phyloP scores from a whole-genome alignment of 1,140 invertebrate species.

The Phenacoccus solenopsis region DNA sequence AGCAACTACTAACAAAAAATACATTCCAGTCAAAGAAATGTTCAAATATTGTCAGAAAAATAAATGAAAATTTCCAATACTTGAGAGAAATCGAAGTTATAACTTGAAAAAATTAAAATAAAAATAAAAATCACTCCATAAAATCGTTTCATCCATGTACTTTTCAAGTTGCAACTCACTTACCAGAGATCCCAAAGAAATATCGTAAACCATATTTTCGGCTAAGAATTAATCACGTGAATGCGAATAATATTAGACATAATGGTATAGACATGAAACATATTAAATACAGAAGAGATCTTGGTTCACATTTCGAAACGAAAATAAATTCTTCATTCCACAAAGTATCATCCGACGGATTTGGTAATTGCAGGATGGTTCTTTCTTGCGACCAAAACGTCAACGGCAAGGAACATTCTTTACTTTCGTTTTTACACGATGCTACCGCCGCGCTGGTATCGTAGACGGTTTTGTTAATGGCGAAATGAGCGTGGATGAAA shows the following conservation, averaged over 20 bases:
- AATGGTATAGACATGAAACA: constrained; percentile 56
- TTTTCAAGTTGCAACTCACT: too few species aligned
- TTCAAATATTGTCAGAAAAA: too few species aligned
- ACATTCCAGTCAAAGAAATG: too few species aligned
- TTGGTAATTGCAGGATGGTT: constrained; percentile 34
- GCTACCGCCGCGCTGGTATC: constrained; percentile 42
- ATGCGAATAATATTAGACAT: constrained; percentile 56
- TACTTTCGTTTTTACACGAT: constrained; percentile 41
- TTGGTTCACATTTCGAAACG: constrained; percentile 56
- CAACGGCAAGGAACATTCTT: constrained; percentile 47
- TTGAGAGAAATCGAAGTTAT: too few species aligned
- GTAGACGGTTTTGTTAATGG: constrained; percentile 54
- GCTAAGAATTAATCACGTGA: constrained; percentile 31
- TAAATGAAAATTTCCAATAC: too few species aligned
- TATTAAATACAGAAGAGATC: constrained; percentile 51
- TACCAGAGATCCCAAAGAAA: too few species aligned
- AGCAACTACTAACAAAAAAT: too few species aligned
- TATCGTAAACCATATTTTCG: too few species aligned
- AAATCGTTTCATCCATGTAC: too few species aligned
- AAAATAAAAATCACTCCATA: too few species aligned
- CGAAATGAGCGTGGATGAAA: constrained; percentile 49
- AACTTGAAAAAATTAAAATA: too few species aligned
- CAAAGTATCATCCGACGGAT: constrained; percentile 43
- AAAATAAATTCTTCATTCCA: constrained; percentile 63
- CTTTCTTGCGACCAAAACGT: constrained; percentile 54